These are phyloP conservation scores for Stegostoma tigrinum DNA, from an alignment of 2,113 vertebrate species.

Conservation along the genomic window DNA sequence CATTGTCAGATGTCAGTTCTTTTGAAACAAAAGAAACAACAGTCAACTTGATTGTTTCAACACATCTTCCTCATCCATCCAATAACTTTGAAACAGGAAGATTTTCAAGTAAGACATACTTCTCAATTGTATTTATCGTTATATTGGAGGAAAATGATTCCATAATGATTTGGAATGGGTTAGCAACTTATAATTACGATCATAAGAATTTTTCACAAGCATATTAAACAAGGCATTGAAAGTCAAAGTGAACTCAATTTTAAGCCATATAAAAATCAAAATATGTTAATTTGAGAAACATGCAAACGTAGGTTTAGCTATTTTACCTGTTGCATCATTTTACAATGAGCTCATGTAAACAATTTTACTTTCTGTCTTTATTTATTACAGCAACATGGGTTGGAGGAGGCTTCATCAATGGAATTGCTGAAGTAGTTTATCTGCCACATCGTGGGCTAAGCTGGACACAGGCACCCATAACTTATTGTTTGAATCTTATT, in stretches of 20 bases:
- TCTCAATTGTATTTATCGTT: neutral
- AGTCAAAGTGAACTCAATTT: neutral
- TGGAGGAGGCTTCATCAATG: slow-evolving; percentile 72
- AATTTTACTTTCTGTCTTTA: neutral
- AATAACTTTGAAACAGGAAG: neutral
- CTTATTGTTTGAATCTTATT: slow-evolving; percentile 67
- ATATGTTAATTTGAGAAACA: neutral
- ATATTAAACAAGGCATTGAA: neutral
- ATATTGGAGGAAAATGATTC: neutral
- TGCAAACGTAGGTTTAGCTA: neutral
- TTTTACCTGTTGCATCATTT: neutral
- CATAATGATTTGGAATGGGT: neutral
- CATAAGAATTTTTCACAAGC: neutral
- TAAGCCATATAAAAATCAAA: neutral
- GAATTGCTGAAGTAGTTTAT: slow-evolving; percentile 70
- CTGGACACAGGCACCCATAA: slow-evolving; percentile 69
- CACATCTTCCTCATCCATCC: neutral
- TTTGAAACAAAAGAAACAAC: neutral
- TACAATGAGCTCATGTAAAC: neutral
- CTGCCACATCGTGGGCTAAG: slow-evolving; percentile 64
- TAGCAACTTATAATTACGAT: neutral
- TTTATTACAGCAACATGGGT: slow-evolving; percentile 67
- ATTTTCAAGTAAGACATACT: neutral
- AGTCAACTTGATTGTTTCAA: neutral
- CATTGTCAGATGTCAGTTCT: neutral